Evolutionary conservation across 2,888 invertebrate species (phyloP).

Genomic region (Epirrhoe alternata): DNA sequence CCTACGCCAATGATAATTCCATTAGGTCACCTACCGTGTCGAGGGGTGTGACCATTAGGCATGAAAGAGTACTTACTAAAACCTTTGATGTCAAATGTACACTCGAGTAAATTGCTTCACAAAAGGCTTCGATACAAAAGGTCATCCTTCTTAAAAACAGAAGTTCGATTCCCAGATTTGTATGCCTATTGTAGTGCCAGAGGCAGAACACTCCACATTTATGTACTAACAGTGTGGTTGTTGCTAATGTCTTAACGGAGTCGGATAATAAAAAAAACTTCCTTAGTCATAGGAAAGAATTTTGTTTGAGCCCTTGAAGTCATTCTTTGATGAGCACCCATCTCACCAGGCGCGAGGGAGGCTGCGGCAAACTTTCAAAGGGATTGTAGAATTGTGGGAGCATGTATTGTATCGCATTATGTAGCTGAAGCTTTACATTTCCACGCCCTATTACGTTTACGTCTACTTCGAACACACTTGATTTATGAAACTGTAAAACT

Average conservation of each 20-base stretch:
- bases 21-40: slow-evolving; percentile 36
- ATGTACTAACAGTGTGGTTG: slow-evolving; percentile 40
- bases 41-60: slow-evolving; percentile 39
- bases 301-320: slow-evolving; percentile 52
- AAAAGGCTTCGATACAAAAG: too few relatives aligned
- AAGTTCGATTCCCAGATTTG: slow-evolving; percentile 12
- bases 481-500: slow-evolving; percentile 35
- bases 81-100: slow-evolving; percentile 39
- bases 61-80: slow-evolving; percentile 35
- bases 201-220: slow-evolving; percentile 33
- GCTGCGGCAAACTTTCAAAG: slow-evolving; percentile 52
- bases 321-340: slow-evolving; percentile 48
- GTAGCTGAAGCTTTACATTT: slow-evolving; percentile 46
- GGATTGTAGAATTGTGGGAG: slow-evolving; percentile 51
- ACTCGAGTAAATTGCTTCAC: slow-evolving; percentile 39
- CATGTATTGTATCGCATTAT: slow-evolving; percentile 47
- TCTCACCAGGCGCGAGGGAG: slow-evolving; percentile 34
- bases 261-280: slow-evolving; percentile 46
- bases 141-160: slow-evolving; percentile 19
- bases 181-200: slow-evolving; percentile 6
- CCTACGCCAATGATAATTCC: slow-evolving; percentile 31
- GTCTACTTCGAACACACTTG: slow-evolving; percentile 16
- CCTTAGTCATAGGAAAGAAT: slow-evolving; percentile 35
- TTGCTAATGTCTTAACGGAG: slow-evolving; percentile 52
- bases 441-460: slow-evolving; percentile 18